These are phyloP conservation scores for Acanthosepion lycidas DNA, from an alignment of 2,888 invertebrate genomes.

Conservation along the genomic window DNA sequence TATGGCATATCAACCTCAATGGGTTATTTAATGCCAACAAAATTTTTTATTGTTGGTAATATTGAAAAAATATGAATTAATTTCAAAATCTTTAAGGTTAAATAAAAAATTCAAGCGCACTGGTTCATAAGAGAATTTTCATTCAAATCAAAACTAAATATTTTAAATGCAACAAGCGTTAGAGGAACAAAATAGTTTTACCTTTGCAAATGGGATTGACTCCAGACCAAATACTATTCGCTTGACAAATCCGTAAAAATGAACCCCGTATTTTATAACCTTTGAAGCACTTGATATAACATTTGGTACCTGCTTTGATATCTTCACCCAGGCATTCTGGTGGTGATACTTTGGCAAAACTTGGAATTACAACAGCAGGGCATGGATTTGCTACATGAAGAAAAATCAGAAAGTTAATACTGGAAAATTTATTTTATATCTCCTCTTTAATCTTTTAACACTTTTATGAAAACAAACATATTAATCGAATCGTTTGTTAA, in stretches of 20 bases:
- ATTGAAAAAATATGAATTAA: no score
- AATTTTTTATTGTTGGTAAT: no score
- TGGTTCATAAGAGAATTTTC: no score
- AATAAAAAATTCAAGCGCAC: no score
- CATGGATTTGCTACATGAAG: background rate
- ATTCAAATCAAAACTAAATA: background rate
- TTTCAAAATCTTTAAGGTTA: no score
- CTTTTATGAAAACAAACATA: no score
- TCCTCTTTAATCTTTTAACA: no score
- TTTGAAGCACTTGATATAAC: background rate
- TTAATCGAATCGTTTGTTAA: no score
- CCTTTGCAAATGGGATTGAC: background rate
- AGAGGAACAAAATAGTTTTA: background rate
- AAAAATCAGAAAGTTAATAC: background rate
- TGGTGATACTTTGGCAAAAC: conserved; percentile 7
- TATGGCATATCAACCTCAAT: no score
- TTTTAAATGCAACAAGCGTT: background rate
- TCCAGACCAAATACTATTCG: background rate
- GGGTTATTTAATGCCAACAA: no score
- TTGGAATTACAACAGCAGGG: background rate
- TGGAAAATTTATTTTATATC: background rate
- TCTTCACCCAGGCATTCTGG: background rate
- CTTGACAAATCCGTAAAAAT: background rate
- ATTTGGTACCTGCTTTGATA: background rate
- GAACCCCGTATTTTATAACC: background rate